phyloP scores from a whole-genome alignment of 2,113 vertebrate genomes.

The Rattus norvegicus region DNA sequence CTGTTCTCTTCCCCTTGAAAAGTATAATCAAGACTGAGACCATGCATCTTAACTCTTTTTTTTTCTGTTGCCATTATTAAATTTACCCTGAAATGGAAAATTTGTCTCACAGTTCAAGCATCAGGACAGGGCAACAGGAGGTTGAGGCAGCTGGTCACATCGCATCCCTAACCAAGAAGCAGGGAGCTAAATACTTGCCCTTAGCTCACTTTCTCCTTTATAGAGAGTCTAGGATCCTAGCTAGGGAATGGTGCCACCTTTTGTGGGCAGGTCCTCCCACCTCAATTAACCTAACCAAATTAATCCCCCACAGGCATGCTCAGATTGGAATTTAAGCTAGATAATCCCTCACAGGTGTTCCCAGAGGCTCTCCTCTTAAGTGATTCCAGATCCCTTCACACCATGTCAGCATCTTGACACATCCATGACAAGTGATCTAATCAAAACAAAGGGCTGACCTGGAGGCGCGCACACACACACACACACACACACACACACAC shows the following conservation, averaged over 20 bases:
- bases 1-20: conserved; percentile 7
- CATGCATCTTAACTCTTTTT: not conserved
- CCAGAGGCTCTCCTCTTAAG: not conserved
- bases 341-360: not conserved
- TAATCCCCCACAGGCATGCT: not conserved
- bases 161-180: not conserved
- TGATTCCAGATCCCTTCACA: not conserved
- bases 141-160: not conserved
- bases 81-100: not conserved
- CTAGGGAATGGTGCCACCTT: not conserved
- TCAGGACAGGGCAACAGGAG: not conserved
- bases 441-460: not conserved
- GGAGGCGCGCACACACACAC: not conserved
- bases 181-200: not conserved
- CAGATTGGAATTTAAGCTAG: not conserved
- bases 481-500: too few species aligned
- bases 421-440: not conserved
- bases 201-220: not conserved
- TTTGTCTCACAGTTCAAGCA: not conserved
- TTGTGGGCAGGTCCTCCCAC: not conserved
- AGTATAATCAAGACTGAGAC: not conserved
- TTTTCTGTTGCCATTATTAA: not conserved
- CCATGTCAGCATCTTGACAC: not conserved
- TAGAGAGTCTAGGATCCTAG: not conserved
- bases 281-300: not conserved